Evolutionary conservation across 1,140 invertebrate species (phyloP), one percentile per base, ranked within the genome.

Genomic region (Lethocerus indicus): DNA sequence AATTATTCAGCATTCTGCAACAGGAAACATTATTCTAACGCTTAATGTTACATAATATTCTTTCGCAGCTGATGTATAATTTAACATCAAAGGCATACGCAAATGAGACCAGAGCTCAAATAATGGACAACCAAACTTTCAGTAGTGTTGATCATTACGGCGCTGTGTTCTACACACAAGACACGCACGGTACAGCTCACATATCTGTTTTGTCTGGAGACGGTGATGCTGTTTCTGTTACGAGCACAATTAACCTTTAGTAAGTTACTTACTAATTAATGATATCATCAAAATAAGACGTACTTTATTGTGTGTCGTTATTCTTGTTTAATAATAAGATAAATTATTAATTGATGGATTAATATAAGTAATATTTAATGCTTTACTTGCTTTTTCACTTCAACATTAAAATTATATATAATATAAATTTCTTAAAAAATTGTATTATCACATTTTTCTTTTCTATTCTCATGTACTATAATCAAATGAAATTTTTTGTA

Each of bases 191-290:
- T 20, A 98, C 93, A 0, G 78, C 90, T 0, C 92, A 98, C 60
- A 72, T 96, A 23, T 87, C 84, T 1, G 75, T 97, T 21, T 64
- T 97, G 35, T 81, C 79, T 7, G 69, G 72, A 1, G 78, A 90
- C 64, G 93, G 94, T 0, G 86, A 93, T 69, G 94, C 92, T 14
- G 86, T 97, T 13, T 81, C 88, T 1, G 76, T 89, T 24, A 97
- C 93, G 2, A 88, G 85, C 57, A 91, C 88, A 5, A 76, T 98
- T 14, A 96, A 98, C 67, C 71, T 76, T 25, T 80, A 84, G 91
- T 95, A 75, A 79, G 81, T 74, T 39, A 43, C 6, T 25, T 5
- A 23, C 23, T 13, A 9, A 7, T 20, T 9, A 9, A 20, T 41
- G 7, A 32, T 32, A 9, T 9, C n/a, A n/a, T n/a, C n/a, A n/a